Evolutionary conservation across 2,113 vertebrate species (phyloP), one percentile per base, ranked within the genome.

Genomic region (Crotalus tigris): DNA sequence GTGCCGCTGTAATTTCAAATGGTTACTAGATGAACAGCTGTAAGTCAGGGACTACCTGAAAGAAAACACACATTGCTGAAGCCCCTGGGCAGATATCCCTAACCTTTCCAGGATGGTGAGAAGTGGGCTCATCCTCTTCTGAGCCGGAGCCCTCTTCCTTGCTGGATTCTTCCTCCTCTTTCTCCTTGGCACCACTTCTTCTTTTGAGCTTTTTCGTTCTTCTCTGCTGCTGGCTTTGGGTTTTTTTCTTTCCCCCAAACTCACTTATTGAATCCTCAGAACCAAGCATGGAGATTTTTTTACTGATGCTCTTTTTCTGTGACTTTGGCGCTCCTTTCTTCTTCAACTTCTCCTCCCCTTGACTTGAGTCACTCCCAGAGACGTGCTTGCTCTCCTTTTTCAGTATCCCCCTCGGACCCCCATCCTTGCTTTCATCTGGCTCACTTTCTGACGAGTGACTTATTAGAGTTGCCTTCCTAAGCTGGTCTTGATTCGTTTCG

Each of bases 51-150:
- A 69, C 61, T 69, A n/a, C 59, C 59, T 57, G 33, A 0, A 59
- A 12, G 6, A 39, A 85, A 59, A 2, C 44, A 59, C 3, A 3
- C 15, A 13, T 24, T 21, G 29, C 24, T 69, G 9, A 15, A 1
- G 55, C 26, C 10, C 7, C 5, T 24, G 0, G 51, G 17, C 10
- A 0, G 5, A 59, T 3, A 11, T 58, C 57, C 29, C 91, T 88
- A 21, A 93, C 94, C 91, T 93, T 94, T 53, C 91, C 57, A 59
- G 85, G 61, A 61, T 92, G 90, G 10, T 44, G 61, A 49, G 64
- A 58, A 2, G 4, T 23, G 15, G 91, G 44, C 23, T 58, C 12
- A 5, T 87, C 91, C 91, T 51, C 93, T 64, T 5, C 58, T 12
- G 61, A 21, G 61, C 4, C 6, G 26, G 92, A 90, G 29, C 0